Evolutionary conservation across 2,888 invertebrate genomes (phyloP).

Genomic region (Pristionchus mayeri): DNA sequence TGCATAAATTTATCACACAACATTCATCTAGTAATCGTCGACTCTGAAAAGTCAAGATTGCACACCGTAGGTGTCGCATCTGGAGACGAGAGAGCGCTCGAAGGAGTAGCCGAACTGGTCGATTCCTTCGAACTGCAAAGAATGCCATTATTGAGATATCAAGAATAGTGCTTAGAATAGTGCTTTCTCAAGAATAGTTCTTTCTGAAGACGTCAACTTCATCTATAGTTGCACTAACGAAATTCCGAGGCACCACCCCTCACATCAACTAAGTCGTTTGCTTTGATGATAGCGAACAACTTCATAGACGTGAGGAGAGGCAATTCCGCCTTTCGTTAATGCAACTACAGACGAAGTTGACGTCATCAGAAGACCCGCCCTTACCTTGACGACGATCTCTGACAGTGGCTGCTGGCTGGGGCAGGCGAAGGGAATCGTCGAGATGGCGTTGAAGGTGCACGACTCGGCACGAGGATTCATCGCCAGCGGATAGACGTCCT

Average conservation of each 20-base stretch:
- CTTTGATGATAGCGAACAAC: no score
- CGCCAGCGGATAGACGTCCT: conserved; percentile 25
- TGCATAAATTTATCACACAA: no score
- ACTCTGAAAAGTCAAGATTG: no score
- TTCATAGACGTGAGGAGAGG: no score
- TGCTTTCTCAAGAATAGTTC: neutral
- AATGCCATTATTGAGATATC: neutral
- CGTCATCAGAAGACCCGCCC: neutral
- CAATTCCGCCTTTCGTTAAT: no score
- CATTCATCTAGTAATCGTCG: no score
- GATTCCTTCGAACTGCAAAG: conserved; percentile 65
- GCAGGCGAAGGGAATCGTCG: conserved; percentile 61
- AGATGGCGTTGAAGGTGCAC: conserved; percentile 54
- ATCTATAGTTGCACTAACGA: no score
- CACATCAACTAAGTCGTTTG: no score
- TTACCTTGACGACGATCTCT: conserved; percentile 59
- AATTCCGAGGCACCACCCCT: no score
- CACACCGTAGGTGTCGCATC: conserved; percentile 59
- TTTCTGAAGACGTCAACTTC: neutral
- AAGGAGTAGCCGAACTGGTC: conserved; percentile 72
- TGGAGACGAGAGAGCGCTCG: conserved; percentile 62
- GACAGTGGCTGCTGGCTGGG: conserved; percentile 55
- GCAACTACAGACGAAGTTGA: neutral
- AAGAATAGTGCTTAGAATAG: no score
- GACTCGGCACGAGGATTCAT: conserved; percentile 27